phyloP scores from a whole-genome alignment of 2,113 vertebrate genomes.

The Gobio gobio region DNA sequence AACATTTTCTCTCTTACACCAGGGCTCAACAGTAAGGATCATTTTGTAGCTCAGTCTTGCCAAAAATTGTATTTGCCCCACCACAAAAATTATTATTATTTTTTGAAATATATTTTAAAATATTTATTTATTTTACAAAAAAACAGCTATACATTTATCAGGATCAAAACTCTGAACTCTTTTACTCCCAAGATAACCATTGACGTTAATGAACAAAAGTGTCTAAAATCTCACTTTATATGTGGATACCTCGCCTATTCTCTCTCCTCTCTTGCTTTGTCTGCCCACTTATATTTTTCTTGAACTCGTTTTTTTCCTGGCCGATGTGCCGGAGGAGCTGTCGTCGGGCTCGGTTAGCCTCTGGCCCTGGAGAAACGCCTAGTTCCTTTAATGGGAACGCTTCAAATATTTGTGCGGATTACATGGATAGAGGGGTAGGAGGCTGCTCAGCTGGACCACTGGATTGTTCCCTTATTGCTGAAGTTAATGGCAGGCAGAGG shows the following conservation, averaged over 20 bases:
- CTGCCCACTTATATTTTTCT: conserved; percentile 16
- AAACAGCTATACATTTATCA: no score
- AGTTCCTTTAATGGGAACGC: conserved; percentile 55
- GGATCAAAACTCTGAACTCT: neutral
- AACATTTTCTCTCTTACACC: conserved; percentile 50
- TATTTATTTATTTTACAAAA: neutral
- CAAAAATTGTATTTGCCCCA: neutral
- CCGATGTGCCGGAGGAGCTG: conserved; percentile 37
- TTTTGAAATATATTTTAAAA: neutral
- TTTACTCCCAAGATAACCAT: conserved; percentile 35
- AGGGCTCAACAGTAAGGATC: neutral
- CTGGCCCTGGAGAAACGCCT: conserved; percentile 58
- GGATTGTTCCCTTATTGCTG: conserved; percentile 42
- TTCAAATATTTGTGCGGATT: conserved; percentile 64
- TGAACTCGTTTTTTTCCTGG: conserved; percentile 44
- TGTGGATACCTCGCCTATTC: conserved; percentile 12
- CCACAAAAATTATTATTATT: neutral
- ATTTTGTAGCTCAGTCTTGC: neutral
- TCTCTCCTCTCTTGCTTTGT: conserved; percentile 3
- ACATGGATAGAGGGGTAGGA: conserved; percentile 56
- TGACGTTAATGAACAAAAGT: conserved; percentile 38
- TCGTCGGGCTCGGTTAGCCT: conserved; percentile 58
- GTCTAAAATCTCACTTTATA: neutral
- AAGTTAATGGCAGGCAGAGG: conserved; percentile 28
- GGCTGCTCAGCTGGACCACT: conserved; percentile 41